A percentile compares a stretch with the other conserved stretches of the same genome.
Evolutionary conservation across 1,140 invertebrate species (phyloP).

Genomic region (Reticulitermes speratus): DNA sequence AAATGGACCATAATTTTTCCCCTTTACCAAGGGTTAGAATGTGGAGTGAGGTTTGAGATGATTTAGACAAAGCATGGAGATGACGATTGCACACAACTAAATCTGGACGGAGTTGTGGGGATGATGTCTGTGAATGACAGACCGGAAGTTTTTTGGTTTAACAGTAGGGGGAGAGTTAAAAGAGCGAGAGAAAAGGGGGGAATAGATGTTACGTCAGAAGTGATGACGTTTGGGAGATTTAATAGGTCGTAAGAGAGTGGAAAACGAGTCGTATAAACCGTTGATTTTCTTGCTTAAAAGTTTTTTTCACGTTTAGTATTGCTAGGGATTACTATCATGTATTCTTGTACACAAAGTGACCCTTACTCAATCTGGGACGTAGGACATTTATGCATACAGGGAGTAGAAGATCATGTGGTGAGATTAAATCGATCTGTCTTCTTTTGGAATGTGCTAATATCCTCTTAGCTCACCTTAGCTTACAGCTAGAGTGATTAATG

Average conservation of each 20-base stretch:
- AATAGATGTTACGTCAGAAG: neutral
- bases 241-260: neutral
- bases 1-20: neutral
- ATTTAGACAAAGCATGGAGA: neutral
- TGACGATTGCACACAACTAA: neutral
- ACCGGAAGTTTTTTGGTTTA: neutral
- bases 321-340: neutral
- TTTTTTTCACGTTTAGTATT: neutral
- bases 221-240: neutral
- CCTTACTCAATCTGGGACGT: neutral
- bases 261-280: neutral
- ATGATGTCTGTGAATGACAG: neutral
- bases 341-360: neutral
- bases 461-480: neutral
- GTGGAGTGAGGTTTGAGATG: neutral
- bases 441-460: neutral
- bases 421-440: neutral
- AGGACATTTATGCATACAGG: neutral
- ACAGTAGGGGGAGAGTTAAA: neutral
- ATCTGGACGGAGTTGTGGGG: neutral
- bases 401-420: neutral
- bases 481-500: neutral
- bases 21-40: neutral
- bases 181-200: neutral
- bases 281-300: neutral